Evolutionary conservation across 2,797 vertebrate species (phyloP).

Genomic region (Holocentrus rufus): DNA sequence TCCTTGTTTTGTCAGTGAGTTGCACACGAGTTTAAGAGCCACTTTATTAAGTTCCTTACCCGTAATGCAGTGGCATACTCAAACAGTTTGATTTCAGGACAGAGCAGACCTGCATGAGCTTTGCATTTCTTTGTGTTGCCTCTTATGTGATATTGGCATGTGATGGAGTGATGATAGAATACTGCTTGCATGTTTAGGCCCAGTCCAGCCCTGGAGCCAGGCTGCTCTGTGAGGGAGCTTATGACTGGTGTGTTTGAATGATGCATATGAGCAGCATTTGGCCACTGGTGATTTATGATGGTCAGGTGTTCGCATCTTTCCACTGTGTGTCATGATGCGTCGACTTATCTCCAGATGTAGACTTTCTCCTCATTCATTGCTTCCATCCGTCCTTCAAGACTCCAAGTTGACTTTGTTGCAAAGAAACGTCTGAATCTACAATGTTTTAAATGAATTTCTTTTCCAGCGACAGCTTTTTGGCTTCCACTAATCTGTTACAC

Average conservation of each 20-base stretch:
- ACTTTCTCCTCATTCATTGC: conserved; percentile 1
- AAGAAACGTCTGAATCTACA: conserved; percentile 1
- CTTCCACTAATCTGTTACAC: too few species aligned
- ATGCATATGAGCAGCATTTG: conserved; percentile 3
- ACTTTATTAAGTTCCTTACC: background rate
- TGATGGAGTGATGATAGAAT: background rate
- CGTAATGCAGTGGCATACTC: background rate
- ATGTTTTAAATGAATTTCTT: too few species aligned
- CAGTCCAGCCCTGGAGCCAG: too few species aligned
- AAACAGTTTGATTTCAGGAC: background rate
- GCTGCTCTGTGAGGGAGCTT: background rate
- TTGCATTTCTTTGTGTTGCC: background rate
- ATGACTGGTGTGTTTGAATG: background rate
- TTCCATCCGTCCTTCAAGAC: background rate
- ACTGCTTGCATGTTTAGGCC: too few species aligned
- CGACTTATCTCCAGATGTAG: conserved; percentile 36
- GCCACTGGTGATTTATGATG: conserved; percentile 33
- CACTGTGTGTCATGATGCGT: conserved; percentile 29
- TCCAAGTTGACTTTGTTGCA: background rate
- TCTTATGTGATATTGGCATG: conserved; percentile 4
- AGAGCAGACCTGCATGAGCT: conserved; percentile 24
- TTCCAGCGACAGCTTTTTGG: too few species aligned
- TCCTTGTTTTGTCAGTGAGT: background rate
- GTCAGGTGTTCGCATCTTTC: conserved; percentile 19
- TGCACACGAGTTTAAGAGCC: conserved; percentile 5